Base-by-base conservation (phyloP, 2,113 vertebrate genomes). In the Suncus etruscus region DNA sequence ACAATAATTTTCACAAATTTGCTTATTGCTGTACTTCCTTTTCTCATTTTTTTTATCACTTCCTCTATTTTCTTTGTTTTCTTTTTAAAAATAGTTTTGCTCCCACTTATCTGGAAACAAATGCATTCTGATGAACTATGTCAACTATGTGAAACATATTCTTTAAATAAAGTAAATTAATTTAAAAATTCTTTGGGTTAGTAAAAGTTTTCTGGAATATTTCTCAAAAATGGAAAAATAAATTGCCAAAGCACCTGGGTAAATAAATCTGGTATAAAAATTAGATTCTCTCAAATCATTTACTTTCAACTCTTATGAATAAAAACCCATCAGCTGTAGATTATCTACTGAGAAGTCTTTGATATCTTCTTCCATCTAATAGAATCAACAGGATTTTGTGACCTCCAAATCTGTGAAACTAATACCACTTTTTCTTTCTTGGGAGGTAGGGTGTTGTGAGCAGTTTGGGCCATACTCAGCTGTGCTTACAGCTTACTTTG, bases 211-310 rank as follows among this genome's bases (percentile, higher is more conserved):
- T 48, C 58, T 66, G 47, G 7, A 25, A 65, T 50, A 29, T 1
- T 61, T 83, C 32, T 73, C 73, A 88, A 48, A 77, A 89, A 47
- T 4, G 74, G 11, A 75, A 74, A 81, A 68, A 84, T 70, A 22
- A 66, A 39, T 61, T 20, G 85, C 12, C 20, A 0, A 50, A 91
- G 72, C 12, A 91, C 3, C 24, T 25, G 22, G 45, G 7, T 85
- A 77, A 25, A 20, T 61, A 20, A 61, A 61, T 61, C 54, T 54
- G 18, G 18, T 54, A 39, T 29, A 11, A 31, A 77, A 65, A 16
- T 90, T 72, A 86, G 39, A 75, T 32, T 68, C 48, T 32, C 78
- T 86, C 20, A 95, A 94, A 93, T 65, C 24, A 65, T 65, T 65
- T 65, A 22, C 14, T 65, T 65, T 65, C 61, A 7, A 65, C 61